These are phyloP conservation scores for Apostichopus leukothele DNA, from an alignment of 53 echinoderm and acorn worm genomes.

Conservation along the genomic window DNA sequence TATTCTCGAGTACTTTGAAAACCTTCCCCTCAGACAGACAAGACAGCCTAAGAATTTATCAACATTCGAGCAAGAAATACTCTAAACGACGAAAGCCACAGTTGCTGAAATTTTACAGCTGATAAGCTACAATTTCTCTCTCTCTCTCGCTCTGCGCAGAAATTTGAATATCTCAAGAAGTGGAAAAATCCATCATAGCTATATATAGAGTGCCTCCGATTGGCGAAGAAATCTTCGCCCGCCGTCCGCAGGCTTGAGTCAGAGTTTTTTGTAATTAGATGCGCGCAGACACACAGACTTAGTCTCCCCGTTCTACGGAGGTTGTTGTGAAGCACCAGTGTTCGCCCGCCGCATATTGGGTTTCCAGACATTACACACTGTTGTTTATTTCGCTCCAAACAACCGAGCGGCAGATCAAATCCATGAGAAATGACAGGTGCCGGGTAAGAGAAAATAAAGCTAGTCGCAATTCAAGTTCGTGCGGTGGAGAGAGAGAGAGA, in stretches of 20 bases:
- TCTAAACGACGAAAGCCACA: background rate
- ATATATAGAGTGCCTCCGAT: background rate
- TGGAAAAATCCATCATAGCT: conserved; percentile 27
- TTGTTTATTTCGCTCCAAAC: conserved; percentile 28
- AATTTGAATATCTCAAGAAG: background rate
- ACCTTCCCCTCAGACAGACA: too few relatives aligned
- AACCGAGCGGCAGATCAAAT: conserved; percentile 28
- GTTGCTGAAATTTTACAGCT: background rate
- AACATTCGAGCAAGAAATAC: background rate
- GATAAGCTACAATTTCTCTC: conserved; percentile 1
- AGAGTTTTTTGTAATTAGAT: conserved; percentile 30
- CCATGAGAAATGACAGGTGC: conserved; percentile 36
- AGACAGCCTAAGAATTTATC: too few relatives aligned
- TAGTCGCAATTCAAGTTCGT: background rate
- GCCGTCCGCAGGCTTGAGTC: background rate
- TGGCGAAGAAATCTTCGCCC: background rate
- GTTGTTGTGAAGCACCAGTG: background rate
- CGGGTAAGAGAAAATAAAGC: background rate
- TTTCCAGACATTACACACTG: conserved; percentile 11
- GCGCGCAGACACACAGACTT: conserved; percentile 34
- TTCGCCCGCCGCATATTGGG: conserved; percentile 19
- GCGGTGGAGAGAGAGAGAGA: background rate
- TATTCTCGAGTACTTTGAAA: too few relatives aligned
- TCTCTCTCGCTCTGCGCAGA: background rate
- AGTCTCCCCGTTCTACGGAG: background rate